Conservation (phyloP, 2,888 invertebrate species). For the Apodemia hepburni region DNA sequence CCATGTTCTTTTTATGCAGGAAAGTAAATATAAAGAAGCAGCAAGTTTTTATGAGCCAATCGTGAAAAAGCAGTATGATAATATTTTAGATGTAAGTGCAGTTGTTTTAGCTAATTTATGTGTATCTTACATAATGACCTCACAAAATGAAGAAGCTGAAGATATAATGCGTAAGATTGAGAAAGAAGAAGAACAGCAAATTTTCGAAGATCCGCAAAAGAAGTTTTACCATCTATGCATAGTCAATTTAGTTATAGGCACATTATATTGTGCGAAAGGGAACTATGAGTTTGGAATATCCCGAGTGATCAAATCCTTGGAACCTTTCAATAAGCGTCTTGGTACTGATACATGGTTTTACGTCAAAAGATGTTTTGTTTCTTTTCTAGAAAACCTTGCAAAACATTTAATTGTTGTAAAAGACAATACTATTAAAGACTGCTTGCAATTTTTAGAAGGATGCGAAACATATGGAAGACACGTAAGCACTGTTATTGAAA, state of each 20-base stretch:
- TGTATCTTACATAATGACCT: constrained; percentile 99
- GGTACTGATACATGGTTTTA: constrained; percentile 99
- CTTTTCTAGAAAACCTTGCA: constrained; percentile 93
- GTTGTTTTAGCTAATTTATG: constrained; percentile 98
- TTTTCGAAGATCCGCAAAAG: constrained; percentile 95
- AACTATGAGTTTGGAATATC: constrained; percentile 99
- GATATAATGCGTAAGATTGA: constrained; percentile 99
- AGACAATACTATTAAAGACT: constrained; percentile 93
- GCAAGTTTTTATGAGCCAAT: constrained; percentile 99
- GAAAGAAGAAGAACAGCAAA: constrained; percentile 96
- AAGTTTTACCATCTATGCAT: constrained; percentile 98
- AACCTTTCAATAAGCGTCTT: constrained; percentile 95
- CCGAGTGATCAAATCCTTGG: constrained; percentile 96
- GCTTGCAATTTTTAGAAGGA: constrained; percentile 92
- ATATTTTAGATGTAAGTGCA: constrained; percentile 97
- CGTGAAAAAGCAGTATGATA: constrained; percentile 96
- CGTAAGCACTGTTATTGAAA: constrained; percentile 91
- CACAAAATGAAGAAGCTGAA: constrained; percentile 99
- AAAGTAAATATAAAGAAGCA: constrained; percentile 98
- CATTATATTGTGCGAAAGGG: constrained; percentile 98
- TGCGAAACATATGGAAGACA: constrained; percentile 93
- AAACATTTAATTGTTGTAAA: constrained; percentile 94
- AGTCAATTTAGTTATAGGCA: constrained; percentile 98
- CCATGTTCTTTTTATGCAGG: constrained; percentile 99
- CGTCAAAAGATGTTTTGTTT: constrained; percentile 96